These are phyloP conservation scores for Platycheirus rosarum DNA, from an alignment of 2,888 invertebrate genomes.

Conservation along the genomic window DNA sequence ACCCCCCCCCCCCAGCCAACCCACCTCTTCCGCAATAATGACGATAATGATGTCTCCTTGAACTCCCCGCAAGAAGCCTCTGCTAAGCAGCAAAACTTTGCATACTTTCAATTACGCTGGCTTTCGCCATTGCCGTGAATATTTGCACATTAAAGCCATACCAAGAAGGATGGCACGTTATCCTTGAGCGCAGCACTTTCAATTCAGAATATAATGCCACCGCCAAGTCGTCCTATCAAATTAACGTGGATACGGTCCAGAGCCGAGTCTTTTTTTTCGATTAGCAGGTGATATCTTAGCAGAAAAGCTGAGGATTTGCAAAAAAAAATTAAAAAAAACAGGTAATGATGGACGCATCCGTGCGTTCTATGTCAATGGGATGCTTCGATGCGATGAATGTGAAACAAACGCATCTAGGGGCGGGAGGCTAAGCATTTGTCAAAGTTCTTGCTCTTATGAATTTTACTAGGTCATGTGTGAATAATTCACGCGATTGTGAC, in stretches of 20 bases:
- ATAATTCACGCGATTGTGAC: slow-evolving; percentile 67
- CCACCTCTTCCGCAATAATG: slow-evolving; percentile 44
- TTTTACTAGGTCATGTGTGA: slow-evolving; percentile 69
- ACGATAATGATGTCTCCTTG: slow-evolving; percentile 67
- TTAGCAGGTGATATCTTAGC: slow-evolving; percentile 32
- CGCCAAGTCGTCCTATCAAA: slow-evolving; percentile 28
- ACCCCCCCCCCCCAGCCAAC: not conserved
- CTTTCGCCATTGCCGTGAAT: slow-evolving; percentile 37
- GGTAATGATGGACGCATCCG: slow-evolving; percentile 34
- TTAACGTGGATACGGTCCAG: slow-evolving; percentile 6
- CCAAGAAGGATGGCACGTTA: slow-evolving; percentile 38
- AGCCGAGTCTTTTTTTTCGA: slow-evolving; percentile 33
- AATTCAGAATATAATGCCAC: slow-evolving; percentile 23
- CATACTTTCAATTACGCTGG: slow-evolving; percentile 65
- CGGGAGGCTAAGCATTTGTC: slow-evolving; percentile 1
- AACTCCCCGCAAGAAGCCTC: slow-evolving; percentile 44
- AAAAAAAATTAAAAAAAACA: no score
- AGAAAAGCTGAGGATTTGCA: not conserved
- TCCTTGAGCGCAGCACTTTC: slow-evolving; percentile 61
- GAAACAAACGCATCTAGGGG: slow-evolving; percentile 38
- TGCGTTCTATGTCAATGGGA: slow-evolving; percentile 50
- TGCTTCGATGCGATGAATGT: slow-evolving; percentile 3
- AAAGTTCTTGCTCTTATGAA: slow-evolving; percentile 28
- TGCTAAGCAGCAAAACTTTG: slow-evolving; percentile 47
- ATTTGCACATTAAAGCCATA: slow-evolving; percentile 65